phyloP scores from a whole-genome alignment of 1,140 invertebrate genomes.

The Meloidogyne exigua region DNA sequence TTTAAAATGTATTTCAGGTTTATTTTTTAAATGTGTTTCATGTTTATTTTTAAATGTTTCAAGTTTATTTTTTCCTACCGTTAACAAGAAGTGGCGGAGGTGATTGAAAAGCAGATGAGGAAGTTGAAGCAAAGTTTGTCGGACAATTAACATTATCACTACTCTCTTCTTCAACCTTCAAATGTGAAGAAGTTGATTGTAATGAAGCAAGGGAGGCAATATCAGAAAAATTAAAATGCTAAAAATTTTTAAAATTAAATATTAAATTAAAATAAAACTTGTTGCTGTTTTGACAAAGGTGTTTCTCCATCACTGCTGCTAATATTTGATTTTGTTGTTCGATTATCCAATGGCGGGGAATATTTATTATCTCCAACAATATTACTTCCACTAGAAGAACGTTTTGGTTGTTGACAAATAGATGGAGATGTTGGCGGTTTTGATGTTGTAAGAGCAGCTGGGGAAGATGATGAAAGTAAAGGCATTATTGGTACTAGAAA shows the following conservation, averaged over 20 bases:
- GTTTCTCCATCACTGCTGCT: background rate
- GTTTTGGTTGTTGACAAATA: background rate
- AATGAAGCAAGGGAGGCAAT: conserved; percentile 16
- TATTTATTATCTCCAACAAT: too few species aligned
- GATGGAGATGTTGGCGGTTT: background rate
- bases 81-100: background rate
- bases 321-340: background rate
- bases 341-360: background rate
- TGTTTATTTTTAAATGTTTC: background rate
- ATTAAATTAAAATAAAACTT: background rate
- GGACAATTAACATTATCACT: background rate
- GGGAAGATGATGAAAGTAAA: background rate
- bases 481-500: background rate
- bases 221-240: conserved; percentile 29
- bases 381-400: background rate
- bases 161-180: background rate
- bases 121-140: background rate
- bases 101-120: background rate
- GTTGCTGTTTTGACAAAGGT: background rate
- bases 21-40: background rate
- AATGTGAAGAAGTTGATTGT: background rate
- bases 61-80: background rate
- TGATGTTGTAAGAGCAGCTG: background rate
- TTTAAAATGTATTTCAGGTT: background rate
- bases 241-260: background rate